Percentiles rank a stretch among this genome's conserved stretches.
Conservation (phyloP, 2,888 invertebrate species). For the Drosophila anomalata region DNA sequence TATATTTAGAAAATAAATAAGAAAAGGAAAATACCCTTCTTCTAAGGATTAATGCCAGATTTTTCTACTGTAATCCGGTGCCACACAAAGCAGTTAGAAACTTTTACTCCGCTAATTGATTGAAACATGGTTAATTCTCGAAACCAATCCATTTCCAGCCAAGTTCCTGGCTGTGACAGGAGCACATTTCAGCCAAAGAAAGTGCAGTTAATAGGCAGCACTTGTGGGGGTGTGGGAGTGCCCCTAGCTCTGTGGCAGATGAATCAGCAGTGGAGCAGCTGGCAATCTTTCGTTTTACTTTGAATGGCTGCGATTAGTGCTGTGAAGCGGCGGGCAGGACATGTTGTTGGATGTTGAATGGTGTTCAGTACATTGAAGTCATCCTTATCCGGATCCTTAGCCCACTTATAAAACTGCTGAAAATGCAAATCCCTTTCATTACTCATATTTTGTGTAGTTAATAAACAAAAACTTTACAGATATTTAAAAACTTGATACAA, state of each 20-base stretch:
- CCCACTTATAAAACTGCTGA: too few relatives aligned
- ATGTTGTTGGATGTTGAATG: constrained; percentile 29
- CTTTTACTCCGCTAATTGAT: constrained; percentile 23
- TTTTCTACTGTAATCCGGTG: background rate
- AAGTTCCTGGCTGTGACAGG: constrained; percentile 34
- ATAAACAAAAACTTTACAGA: too few relatives aligned
- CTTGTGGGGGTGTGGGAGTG: constrained; percentile 15
- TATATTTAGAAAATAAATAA: background rate
- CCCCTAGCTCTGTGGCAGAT: background rate
- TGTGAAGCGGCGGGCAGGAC: constrained; percentile 13
- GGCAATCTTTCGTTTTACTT: constrained; percentile 38
- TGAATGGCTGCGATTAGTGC: constrained; percentile 59
- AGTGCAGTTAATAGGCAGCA: constrained; percentile 47
- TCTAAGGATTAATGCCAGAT: background rate
- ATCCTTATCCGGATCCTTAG: too few relatives aligned
- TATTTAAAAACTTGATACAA: too few relatives aligned
- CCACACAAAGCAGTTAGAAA: background rate
- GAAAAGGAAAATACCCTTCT: background rate
- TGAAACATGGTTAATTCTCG: constrained; percentile 32
- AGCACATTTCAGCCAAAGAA: constrained; percentile 38
- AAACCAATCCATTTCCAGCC: constrained; percentile 9
- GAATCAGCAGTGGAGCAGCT: constrained; percentile 27
- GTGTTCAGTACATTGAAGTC: constrained; percentile 58
- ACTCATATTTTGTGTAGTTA: too few relatives aligned
- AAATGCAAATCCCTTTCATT: too few relatives aligned